Conservation (phyloP, 2,888 invertebrate genomes). For the Sinelater perroti region DNA sequence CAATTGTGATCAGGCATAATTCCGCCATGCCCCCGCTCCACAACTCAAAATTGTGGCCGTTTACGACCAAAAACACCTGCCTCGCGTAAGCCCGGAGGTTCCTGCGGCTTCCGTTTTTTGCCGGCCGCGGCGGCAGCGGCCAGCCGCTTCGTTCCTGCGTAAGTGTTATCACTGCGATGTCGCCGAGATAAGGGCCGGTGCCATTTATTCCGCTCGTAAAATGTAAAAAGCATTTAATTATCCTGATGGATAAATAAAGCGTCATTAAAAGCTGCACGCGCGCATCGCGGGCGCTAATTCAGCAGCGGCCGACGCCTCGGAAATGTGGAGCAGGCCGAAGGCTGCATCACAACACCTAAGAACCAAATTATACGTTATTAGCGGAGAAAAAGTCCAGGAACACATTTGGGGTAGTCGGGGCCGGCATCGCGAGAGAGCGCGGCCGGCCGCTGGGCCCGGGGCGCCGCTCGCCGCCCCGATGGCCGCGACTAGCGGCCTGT, state of each 20-base stretch:
- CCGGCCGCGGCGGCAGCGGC: slow-evolving; percentile 14
- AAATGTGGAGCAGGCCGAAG: slow-evolving; percentile 55
- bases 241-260: slow-evolving; percentile 42
- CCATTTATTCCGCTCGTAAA: slow-evolving; percentile 17
- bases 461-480: background rate
- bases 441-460: too few relatives aligned
- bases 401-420: slow-evolving; percentile 26
- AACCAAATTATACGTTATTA: slow-evolving; percentile 58
- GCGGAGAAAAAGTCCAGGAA: slow-evolving; percentile 50
- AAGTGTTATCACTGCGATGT: slow-evolving; percentile 22
- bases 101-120: too few relatives aligned
- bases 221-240: slow-evolving; percentile 33
- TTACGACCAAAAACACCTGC: too few relatives aligned
- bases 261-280: slow-evolving; percentile 39
- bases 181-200: slow-evolving; percentile 3
- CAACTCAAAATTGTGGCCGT: too few relatives aligned
- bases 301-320: slow-evolving; percentile 51
- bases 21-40: too few relatives aligned
- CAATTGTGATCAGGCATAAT: too few relatives aligned
- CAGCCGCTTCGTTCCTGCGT: slow-evolving; percentile 16
- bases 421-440: slow-evolving; percentile 4
- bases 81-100: too few relatives aligned
- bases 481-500: slow-evolving; percentile 19
- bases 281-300: slow-evolving; percentile 50
- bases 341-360: slow-evolving; percentile 54